Evolutionary conservation across 2,888 invertebrate genomes (phyloP).

Genomic region (Cinara cedri): DNA sequence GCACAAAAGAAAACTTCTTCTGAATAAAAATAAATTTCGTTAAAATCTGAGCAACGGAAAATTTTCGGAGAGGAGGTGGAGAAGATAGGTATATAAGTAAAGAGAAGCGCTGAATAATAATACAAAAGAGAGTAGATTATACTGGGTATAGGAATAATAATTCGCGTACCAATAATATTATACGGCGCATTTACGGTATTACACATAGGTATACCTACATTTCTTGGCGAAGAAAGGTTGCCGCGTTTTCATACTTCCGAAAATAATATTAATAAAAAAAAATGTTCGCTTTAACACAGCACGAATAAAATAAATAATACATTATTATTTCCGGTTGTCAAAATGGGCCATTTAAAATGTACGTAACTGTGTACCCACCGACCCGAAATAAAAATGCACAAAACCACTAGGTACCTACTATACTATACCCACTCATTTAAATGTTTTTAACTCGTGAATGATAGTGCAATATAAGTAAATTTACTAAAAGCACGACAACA

Average conservation of each 20-base stretch:
- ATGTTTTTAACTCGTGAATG: too few relatives aligned
- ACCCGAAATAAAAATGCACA: too few relatives aligned
- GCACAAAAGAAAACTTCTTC: constrained; percentile 13
- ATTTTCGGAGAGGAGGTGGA: neutral
- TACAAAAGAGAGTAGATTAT: neutral
- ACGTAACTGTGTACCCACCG: too few relatives aligned
- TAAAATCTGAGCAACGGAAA: neutral
- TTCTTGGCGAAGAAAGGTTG: neutral
- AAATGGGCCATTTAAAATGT: too few relatives aligned
- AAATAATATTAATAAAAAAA: neutral
- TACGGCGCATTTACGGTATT: neutral
- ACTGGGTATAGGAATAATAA: neutral
- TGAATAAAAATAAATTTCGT: constrained; percentile 37
- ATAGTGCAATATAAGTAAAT: too few relatives aligned
- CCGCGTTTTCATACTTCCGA: neutral
- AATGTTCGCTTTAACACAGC: neutral
- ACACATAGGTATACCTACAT: neutral
- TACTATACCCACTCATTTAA: too few relatives aligned
- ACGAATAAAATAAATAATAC: neutral
- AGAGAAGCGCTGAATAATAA: constrained; percentile 25
- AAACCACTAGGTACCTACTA: too few relatives aligned
- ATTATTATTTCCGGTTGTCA: too few relatives aligned
- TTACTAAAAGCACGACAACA: too few relatives aligned
- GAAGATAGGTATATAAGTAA: too few relatives aligned
- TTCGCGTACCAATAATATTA: constrained; percentile 2